Evolutionary conservation across 2,888 invertebrate genomes (phyloP).

Genomic region (Cantharis rufa): DNA sequence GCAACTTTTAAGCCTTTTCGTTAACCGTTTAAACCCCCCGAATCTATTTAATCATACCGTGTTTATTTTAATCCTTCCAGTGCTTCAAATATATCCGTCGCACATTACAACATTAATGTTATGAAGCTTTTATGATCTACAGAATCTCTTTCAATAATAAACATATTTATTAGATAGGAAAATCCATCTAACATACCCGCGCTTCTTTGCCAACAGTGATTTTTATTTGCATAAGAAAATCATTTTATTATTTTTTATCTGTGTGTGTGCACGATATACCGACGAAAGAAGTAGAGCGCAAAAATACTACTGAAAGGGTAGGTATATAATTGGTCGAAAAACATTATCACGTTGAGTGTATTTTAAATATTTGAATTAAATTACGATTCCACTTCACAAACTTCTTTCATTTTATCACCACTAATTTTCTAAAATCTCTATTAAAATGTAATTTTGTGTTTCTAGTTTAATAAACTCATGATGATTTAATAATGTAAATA

Average conservation of each 20-base stretch:
- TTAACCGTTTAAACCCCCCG: slow-evolving; percentile 8
- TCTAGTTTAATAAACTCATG: not conserved
- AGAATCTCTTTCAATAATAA: not conserved
- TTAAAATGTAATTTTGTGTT: not conserved
- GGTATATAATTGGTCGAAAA: not conserved
- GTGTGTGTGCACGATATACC: too few species aligned
- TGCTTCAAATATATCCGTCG: not conserved
- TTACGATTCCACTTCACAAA: not conserved
- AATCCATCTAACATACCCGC: too few species aligned
- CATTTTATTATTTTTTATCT: too few species aligned
- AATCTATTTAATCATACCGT: slow-evolving; percentile 14
- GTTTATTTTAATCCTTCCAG: not conserved
- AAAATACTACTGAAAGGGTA: not conserved
- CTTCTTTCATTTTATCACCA: not conserved
- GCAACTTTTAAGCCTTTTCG: slow-evolving; percentile 13
- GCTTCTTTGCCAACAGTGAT: too few species aligned
- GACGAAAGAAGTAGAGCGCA: too few species aligned
- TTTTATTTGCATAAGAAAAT: too few species aligned
- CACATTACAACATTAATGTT: not conserved
- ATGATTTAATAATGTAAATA: not conserved
- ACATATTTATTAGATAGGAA: not conserved
- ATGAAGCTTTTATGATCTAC: not conserved
- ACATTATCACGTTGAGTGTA: not conserved
- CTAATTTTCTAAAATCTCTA: not conserved
- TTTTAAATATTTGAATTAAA: not conserved